These are phyloP conservation scores for Steatornis caripensis DNA, from an alignment of 2,113 vertebrate genomes.

Conservation along the genomic window DNA sequence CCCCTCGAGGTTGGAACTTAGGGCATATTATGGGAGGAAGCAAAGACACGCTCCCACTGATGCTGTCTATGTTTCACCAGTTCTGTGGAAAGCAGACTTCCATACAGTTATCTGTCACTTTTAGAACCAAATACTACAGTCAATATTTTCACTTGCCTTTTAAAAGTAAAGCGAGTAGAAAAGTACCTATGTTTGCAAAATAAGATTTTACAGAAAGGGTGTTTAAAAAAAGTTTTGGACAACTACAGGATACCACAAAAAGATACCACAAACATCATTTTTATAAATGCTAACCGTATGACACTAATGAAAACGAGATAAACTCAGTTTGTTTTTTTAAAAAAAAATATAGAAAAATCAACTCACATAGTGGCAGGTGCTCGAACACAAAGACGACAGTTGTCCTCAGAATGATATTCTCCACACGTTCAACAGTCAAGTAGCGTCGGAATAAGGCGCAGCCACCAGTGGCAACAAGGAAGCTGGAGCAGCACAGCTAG, in stretches of 20 bases:
- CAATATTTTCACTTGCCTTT: not conserved
- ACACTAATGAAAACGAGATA: not conserved
- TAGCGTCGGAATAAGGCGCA: rapidly evolving
- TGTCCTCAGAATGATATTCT: not conserved
- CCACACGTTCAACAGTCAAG: not conserved
- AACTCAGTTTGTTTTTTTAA: not conserved
- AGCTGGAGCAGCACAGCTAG: not conserved
- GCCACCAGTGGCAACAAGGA: not conserved
- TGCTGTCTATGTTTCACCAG: not conserved
- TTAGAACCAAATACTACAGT: not conserved
- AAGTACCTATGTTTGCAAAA: not conserved
- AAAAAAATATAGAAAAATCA: not conserved
- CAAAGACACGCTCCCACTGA: not conserved
- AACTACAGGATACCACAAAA: not conserved
- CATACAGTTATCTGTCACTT: not conserved
- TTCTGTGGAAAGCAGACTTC: not conserved
- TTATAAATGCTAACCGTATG: not conserved
- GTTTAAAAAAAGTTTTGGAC: not conserved
- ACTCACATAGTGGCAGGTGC: not conserved
- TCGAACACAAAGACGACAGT: not conserved
- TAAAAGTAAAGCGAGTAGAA: not conserved
- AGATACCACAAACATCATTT: not conserved
- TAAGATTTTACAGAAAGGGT: not conserved
- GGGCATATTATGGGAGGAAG: not conserved
- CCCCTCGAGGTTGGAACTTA: not conserved